Base-by-base conservation (phyloP, 1,140 invertebrate species). In the Melanaphis sacchari region DNA sequence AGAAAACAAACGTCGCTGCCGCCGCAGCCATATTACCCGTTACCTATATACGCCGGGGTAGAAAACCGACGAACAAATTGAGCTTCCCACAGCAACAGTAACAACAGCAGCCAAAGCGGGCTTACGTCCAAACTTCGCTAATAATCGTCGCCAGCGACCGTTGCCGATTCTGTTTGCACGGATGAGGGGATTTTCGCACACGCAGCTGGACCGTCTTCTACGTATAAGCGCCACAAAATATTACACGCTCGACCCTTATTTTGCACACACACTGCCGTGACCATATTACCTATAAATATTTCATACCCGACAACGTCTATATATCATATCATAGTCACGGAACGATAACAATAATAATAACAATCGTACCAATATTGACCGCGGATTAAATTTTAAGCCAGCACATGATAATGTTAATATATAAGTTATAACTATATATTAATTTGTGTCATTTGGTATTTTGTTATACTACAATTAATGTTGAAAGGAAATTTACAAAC, bases 111-210 rank as follows among this genome's bases (percentile, higher is more conserved):
- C 43, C 85, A 31, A 22, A 87, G 5, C 22, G 43, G 85, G 85
- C 85, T 88, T 88, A 88, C 43, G 43, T 88, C 85, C 31, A 49
- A 88, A 88, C 15, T 88, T 88, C 85, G 43, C 85, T 88, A 88
- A 88, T 88, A 49, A 88, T 21, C 43, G 85, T 22, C 26, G 9
- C 26, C 54, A 18, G 26, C 41, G 41, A 87, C 41, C 41, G 43
- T 26, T 40, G 22, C 82, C 24, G 40, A 31, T 24, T 84, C 38
- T 41, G 36, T 82, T 66, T 31, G 11, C 59, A 38, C 24, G 24
- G 43, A 88, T 36, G 5, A 24, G 46, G 11, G 87, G 43, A 88
- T 88, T 88, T 88, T 36, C n/a, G n/a, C n/a, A 52, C 41, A 46
- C 85, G 87, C 87, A 88, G 46, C 43, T 88, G 46, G 46, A n/a